Percentiles rank a stretch among this genome's conserved stretches.
Conservation (phyloP, 2,888 invertebrate genomes). For the Clivina fossor region DNA sequence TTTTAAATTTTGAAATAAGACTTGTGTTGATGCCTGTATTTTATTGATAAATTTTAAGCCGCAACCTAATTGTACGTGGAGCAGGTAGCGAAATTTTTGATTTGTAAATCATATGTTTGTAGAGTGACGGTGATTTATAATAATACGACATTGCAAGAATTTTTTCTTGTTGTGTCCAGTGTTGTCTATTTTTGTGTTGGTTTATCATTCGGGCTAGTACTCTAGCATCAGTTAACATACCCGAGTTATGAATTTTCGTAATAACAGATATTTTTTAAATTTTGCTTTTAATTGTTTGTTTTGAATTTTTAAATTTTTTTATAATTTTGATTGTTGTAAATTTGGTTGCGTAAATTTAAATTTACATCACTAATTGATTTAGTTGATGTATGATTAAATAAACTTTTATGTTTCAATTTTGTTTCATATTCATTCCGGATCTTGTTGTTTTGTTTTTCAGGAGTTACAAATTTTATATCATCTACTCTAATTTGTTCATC, state of each 20-base stretch:
- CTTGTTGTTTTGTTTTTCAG: no score
- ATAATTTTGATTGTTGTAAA: background rate
- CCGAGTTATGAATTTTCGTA: background rate
- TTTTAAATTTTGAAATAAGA: conserved; percentile 40
- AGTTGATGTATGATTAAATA: conserved; percentile 31
- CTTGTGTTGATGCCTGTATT: conserved; percentile 38
- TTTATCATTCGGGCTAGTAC: background rate
- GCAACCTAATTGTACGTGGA: conserved; percentile 37
- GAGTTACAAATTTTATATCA: no score
- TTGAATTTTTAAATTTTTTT: conserved; percentile 5
- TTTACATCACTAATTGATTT: background rate
- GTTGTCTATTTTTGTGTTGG: background rate
- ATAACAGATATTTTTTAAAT: background rate
- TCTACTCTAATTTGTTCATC: no score
- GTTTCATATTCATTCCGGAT: no score
- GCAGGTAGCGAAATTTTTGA: conserved; percentile 2
- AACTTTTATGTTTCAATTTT: no score
- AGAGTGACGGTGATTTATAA: conserved; percentile 4
- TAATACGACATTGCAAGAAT: conserved; percentile 4
- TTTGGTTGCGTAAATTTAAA: background rate
- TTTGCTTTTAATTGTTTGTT: background rate
- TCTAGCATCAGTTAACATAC: background rate
- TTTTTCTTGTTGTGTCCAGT: conserved; percentile 5
- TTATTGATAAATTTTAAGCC: conserved; percentile 42
- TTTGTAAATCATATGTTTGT: background rate